A percentile compares a stretch with the other conserved stretches of the same genome.
These are phyloP conservation scores for Liopterus haemorrhoidalis DNA, from an alignment of 2,888 invertebrate species.

Conservation along the genomic window DNA sequence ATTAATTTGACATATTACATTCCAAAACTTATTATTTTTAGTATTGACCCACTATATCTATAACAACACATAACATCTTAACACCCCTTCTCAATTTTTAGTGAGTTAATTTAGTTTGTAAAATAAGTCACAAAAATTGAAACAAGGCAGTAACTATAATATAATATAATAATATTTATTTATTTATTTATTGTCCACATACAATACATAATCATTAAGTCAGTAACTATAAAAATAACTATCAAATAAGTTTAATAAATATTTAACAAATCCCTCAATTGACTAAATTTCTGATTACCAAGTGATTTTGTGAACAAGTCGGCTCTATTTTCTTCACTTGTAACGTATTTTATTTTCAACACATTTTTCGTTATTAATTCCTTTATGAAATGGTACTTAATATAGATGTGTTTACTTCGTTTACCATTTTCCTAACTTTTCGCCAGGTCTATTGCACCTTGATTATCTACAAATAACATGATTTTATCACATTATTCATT, in stretches of 20 bases:
- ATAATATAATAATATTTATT: no score
- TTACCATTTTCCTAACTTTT: constrained; percentile 1
- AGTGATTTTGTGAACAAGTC: constrained; percentile 1
- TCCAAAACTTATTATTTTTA: no score
- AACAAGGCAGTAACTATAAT: no score
- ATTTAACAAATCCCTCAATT: background rate
- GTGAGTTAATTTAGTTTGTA: no score
- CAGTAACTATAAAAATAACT: constrained; percentile 1
- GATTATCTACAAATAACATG: constrained; percentile 4
- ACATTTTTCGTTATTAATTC: background rate
- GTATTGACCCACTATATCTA: no score
- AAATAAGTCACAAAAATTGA: no score
- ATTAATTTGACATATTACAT: no score
- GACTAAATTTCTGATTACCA: background rate
- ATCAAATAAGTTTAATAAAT: background rate
- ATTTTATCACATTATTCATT: background rate
- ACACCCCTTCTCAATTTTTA: no score
- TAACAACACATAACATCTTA: no score
- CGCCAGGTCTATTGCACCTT: constrained; percentile 6
- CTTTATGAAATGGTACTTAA: background rate
- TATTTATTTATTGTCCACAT: no score
- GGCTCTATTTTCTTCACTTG: background rate
- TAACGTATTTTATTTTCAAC: background rate
- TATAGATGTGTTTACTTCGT: constrained; percentile 8
- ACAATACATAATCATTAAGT: no score